Conservation (phyloP, 2,888 invertebrate species). For the Metellina segmentata region DNA sequence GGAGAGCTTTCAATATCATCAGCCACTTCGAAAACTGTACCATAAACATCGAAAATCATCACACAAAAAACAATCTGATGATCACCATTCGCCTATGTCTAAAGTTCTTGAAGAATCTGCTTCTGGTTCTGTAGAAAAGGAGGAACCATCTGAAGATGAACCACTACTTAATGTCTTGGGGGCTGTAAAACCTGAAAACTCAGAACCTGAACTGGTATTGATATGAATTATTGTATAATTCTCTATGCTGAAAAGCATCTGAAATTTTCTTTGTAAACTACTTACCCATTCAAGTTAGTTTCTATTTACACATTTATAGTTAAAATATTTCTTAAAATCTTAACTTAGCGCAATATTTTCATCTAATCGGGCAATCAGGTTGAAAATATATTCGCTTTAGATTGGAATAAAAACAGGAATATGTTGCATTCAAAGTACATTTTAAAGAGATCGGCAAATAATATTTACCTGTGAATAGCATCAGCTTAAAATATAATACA, state of each 20-base stretch:
- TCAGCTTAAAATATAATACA: too few species aligned
- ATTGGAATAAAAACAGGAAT: too few species aligned
- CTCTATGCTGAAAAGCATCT: neutral
- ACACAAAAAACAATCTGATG: conserved; percentile 26
- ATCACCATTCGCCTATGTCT: conserved; percentile 11
- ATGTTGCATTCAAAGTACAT: too few species aligned
- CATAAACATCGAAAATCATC: conserved; percentile 63
- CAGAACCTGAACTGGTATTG: neutral
- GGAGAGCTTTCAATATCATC: conserved; percentile 85
- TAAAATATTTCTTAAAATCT: too few species aligned
- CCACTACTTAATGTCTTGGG: conserved; percentile 1
- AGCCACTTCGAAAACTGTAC: conserved; percentile 81
- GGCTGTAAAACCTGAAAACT: neutral
- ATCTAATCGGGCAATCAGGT: too few species aligned
- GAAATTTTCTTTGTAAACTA: too few species aligned
- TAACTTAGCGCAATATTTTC: too few species aligned
- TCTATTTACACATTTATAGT: too few species aligned
- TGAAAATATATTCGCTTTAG: too few species aligned
- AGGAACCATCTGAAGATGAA: conserved; percentile 48
- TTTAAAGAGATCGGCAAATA: too few species aligned
- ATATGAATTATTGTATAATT: neutral
- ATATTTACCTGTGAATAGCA: too few species aligned
- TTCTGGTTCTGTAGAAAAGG: conserved; percentile 13
- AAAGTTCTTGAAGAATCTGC: conserved; percentile 40
- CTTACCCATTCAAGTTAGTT: too few species aligned